Conservation (phyloP, 2,797 vertebrate genomes). For the Masticophis lateralis region DNA sequence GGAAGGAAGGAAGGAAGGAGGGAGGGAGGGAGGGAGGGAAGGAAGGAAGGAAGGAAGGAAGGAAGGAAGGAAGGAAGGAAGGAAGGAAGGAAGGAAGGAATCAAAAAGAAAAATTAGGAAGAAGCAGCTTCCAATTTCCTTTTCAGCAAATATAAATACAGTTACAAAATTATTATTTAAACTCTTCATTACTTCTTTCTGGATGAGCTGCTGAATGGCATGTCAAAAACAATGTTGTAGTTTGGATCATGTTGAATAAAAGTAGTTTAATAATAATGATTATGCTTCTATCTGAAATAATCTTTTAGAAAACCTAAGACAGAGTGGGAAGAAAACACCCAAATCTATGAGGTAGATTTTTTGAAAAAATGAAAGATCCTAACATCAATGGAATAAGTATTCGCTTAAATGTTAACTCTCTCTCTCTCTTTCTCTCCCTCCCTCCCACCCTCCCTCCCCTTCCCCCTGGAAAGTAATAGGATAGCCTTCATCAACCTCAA, state of each 20-base stretch:
- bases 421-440: fast-evolving
- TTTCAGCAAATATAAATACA: not conserved
- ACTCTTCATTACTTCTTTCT: not conserved
- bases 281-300: not conserved
- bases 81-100: not conserved
- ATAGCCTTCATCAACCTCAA: not conserved
- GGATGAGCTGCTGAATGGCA: not conserved
- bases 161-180: not conserved
- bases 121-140: not conserved
- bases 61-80: not conserved
- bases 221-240: not conserved
- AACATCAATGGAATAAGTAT: not conserved
- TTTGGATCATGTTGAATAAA: not conserved
- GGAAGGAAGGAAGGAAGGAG: fast-evolving
- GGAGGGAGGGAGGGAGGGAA: fast-evolving
- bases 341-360: not conserved
- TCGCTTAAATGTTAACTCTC: not conserved
- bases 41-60: no score
- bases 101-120: not conserved
- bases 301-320: not conserved
- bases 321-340: not conserved
- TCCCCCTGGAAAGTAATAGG: not conserved
- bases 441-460: not conserved
- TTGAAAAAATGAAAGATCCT: not conserved
- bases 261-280: not conserved